Conservation (phyloP, 2,888 invertebrate species). For the Schizaphis graminum region DNA sequence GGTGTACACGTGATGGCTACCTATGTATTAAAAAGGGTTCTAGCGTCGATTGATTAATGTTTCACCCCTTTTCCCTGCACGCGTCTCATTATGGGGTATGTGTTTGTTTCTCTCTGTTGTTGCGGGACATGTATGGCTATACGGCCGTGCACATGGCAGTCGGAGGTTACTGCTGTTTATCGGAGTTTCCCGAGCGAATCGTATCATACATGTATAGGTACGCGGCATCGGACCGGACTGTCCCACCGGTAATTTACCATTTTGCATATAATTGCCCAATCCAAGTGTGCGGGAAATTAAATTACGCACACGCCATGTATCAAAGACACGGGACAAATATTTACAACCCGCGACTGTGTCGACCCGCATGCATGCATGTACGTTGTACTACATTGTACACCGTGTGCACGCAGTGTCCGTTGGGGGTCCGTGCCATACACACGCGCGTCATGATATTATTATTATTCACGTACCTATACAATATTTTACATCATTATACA, state of each 20-base stretch:
- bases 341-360: neutral
- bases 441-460: slow-evolving; percentile 4
- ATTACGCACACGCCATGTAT: neutral
- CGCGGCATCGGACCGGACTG: neutral
- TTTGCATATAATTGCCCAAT: slow-evolving; percentile 36
- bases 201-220: neutral
- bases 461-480: neutral
- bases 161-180: slow-evolving; percentile 24
- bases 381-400: neutral
- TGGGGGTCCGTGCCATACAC: neutral
- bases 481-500: neutral
- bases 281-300: slow-evolving; percentile 46
- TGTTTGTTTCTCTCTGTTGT: neutral
- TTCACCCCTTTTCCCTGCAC: neutral
- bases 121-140: neutral
- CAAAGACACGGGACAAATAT: slow-evolving; percentile 2
- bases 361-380: neutral
- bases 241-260: slow-evolving; percentile 47
- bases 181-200: neutral
- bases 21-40: neutral
- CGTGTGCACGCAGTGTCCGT: neutral
- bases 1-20: neutral
- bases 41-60: slow-evolving; percentile 21
- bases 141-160: neutral
- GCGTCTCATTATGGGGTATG: neutral